Evolutionary conservation across 2,113 vertebrate species (phyloP).

Genomic region (Mungos mungo): DNA sequence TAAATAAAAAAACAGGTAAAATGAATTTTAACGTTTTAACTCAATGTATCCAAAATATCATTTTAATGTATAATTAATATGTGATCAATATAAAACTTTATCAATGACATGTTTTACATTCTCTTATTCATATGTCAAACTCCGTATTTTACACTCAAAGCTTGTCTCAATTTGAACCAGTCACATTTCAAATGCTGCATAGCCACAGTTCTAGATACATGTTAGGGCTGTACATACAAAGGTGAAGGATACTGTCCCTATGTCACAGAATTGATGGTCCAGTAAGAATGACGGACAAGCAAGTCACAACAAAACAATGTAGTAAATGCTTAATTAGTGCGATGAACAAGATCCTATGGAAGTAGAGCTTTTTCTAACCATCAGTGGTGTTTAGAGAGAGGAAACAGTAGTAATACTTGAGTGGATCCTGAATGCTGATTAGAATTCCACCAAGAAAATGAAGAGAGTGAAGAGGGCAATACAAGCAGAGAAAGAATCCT

Average conservation of each 20-base stretch:
- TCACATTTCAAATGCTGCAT: background rate
- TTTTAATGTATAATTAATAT: background rate
- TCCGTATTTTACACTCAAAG: background rate
- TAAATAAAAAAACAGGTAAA: background rate
- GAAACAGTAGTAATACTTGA: background rate
- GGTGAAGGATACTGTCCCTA: background rate
- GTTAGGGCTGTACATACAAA: background rate
- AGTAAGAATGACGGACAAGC: background rate
- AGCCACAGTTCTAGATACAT: background rate
- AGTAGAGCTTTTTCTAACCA: background rate
- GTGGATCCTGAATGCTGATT: background rate
- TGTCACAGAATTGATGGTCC: background rate
- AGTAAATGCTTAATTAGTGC: background rate
- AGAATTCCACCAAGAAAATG: background rate
- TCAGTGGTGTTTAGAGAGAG: background rate
- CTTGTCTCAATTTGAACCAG: background rate
- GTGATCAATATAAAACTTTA: background rate
- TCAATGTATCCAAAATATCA: background rate
- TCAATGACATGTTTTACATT: constrained; percentile 18
- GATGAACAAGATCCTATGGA: background rate
- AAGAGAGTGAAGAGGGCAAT: background rate
- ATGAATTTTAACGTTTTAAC: constrained; percentile 21
- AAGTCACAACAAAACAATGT: background rate
- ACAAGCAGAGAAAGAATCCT: background rate
- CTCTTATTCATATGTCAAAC: background rate